phyloP scores from a whole-genome alignment of 1,140 invertebrate species.

The Battus philenor region DNA sequence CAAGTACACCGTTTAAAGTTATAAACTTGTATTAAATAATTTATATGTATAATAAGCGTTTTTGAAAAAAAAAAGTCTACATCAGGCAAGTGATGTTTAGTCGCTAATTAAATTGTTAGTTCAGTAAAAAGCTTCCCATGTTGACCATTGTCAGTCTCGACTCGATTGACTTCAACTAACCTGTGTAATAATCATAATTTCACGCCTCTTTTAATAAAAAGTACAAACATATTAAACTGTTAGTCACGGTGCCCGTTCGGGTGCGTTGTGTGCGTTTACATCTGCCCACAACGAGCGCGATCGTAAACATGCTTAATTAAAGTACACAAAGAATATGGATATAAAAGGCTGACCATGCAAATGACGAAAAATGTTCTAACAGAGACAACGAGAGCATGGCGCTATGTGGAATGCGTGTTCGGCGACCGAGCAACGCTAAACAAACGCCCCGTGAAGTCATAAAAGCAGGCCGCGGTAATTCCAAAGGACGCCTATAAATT shows the following conservation, averaged over 20 bases:
- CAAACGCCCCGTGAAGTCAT: constrained; percentile 68
- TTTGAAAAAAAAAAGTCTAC: no score
- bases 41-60: no score
- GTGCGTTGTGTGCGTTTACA: constrained; percentile 40
- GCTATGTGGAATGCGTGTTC: constrained; percentile 51
- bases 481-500: constrained; percentile 71
- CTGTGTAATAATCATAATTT: constrained; percentile 64
- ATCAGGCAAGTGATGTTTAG: no score
- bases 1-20: no score
- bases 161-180: neutral
- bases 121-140: no score
- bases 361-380: constrained; percentile 32
- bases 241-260: constrained; percentile 51
- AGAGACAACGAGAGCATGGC: constrained; percentile 34
- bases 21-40: no score
- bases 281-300: constrained; percentile 24
- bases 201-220: constrained; percentile 58
- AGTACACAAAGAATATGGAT: constrained; percentile 21
- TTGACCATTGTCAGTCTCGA: neutral
- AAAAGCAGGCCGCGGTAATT: constrained; percentile 65
- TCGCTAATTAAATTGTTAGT: no score
- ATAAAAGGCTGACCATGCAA: constrained; percentile 20
- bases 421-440: constrained; percentile 57
- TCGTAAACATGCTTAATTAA: constrained; percentile 41
- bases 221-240: constrained; percentile 61